Conservation (phyloP, 2,888 invertebrate genomes). For the Sphaerophoria rueppellii region DNA sequence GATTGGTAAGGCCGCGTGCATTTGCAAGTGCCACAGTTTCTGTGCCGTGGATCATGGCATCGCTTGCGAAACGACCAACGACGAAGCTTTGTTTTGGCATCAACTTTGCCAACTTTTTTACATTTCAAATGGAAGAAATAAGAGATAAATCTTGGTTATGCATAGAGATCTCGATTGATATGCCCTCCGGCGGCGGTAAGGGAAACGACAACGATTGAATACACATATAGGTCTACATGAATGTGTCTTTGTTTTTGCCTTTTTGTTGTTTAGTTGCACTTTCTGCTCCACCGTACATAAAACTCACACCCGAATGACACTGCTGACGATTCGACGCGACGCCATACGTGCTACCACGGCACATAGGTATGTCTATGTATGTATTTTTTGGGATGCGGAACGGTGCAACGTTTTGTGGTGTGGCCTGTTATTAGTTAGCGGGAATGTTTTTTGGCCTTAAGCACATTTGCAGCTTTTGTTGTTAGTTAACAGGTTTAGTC, state of each 20-base stretch:
- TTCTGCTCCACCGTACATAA: background rate
- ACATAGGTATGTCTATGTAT: background rate
- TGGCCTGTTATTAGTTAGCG: constrained; percentile 55
- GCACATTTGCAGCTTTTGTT: constrained; percentile 63
- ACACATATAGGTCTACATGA: background rate
- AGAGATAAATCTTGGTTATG: constrained; percentile 50
- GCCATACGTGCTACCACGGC: too few relatives aligned
- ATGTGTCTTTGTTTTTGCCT: constrained; percentile 12
- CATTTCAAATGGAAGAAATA: constrained; percentile 23
- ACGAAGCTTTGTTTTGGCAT: constrained; percentile 28
- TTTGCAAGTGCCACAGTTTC: constrained; percentile 49
- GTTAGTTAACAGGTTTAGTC: constrained; percentile 68
- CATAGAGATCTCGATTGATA: constrained; percentile 69
- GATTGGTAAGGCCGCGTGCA: background rate
- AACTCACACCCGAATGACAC: background rate
- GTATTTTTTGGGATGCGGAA: background rate
- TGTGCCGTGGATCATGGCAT: constrained; percentile 17
- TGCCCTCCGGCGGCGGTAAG: constrained; percentile 70
- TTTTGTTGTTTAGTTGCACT: constrained; percentile 13
- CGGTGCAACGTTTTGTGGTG: background rate
- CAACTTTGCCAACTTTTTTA: constrained; percentile 42
- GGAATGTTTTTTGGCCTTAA: constrained; percentile 61
- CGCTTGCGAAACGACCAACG: constrained; percentile 17
- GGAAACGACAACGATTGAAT: constrained; percentile 28
- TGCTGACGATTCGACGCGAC: constrained; percentile 2